A percentile compares a stretch with the other conserved stretches of the same genome.
phyloP scores from a whole-genome alignment of 2,888 invertebrate species.

The Aplocera efformata region DNA sequence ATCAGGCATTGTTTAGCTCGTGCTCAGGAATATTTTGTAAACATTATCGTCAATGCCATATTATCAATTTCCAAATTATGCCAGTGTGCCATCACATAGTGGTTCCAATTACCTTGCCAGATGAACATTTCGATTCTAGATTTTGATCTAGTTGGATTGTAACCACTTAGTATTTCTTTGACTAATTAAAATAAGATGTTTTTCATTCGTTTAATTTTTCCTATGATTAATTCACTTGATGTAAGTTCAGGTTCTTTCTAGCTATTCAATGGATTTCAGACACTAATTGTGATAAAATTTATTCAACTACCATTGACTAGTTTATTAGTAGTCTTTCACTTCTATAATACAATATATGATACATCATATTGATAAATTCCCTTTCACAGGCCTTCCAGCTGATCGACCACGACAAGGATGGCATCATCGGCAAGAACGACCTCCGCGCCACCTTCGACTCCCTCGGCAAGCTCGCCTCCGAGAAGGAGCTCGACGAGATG shows the following conservation, averaged over 20 bases:
- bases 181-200: no score
- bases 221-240: no score
- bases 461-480: conserved; percentile 92
- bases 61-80: conserved; percentile 38
- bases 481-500: conserved; percentile 96
- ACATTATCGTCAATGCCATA: conserved; percentile 36
- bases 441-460: conserved; percentile 95
- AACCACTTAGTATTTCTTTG: no score
- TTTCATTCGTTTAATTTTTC: no score
- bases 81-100: conserved; percentile 28
- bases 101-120: no score
- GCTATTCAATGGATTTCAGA: not conserved
- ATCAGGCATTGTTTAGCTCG: conserved; percentile 38
- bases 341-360: no score
- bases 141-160: no score
- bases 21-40: conserved; percentile 52
- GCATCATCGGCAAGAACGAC: conserved; percentile 93
- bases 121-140: no score
- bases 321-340: no score
- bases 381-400: conserved; percentile 91
- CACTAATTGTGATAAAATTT: no score
- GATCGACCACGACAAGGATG: conserved; percentile 98
- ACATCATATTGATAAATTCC: conserved; percentile 3
- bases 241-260: no score
- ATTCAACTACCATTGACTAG: no score